Base-by-base conservation (phyloP, 2,888 invertebrate species). In the Sminthurides aquaticus region DNA sequence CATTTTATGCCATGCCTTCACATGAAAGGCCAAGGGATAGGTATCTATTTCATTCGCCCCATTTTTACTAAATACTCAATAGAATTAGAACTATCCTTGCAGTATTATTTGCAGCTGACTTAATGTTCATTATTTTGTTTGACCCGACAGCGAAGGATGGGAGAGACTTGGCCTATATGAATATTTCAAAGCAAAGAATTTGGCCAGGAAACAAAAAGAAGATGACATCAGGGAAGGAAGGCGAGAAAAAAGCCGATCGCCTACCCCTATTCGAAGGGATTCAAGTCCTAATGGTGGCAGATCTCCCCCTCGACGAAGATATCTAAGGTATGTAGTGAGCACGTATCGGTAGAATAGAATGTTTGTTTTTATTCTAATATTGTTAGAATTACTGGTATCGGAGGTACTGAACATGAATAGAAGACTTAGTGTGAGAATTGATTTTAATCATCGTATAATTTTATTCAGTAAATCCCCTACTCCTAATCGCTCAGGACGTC, bases 91-190 rank as follows among this genome's bases (percentile, higher is more conserved):
- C n/a, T n/a, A n/a, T n/a, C n/a, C n/a, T n/a, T n/a, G n/a, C n/a
- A n/a, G n/a, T n/a, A n/a, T n/a, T 43, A 18, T 15, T 43, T 43
- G 48, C 48, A 18, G 48, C 18, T 43, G 18, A 43, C 18, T 15
- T n/a, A n/a, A n/a, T n/a, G n/a, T n/a, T n/a, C n/a, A n/a, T n/a
- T n/a, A n/a, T n/a, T n/a, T n/a, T n/a, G n/a, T n/a, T n/a, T n/a
- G n/a, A n/a, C n/a, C n/a, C n/a, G n/a, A n/a, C 76, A 83, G 82
- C 79, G 97, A 98, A 79, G 98, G 98, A 29, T 99, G 98, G 98
- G 99, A 99, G 79, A 94, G 94, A 80, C 83, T 97, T 76, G 97
- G 95, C 69, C 83, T 99, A 63, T 96, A 95, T 79, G 98, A 99
- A 80, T 99, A 95, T 81, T 97, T 93, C 81, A 93, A 94, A 81